Evolutionary conservation across 1,140 invertebrate genomes (phyloP), one percentile per base, ranked within the genome.

Genomic region (Drosophila persimilis): DNA sequence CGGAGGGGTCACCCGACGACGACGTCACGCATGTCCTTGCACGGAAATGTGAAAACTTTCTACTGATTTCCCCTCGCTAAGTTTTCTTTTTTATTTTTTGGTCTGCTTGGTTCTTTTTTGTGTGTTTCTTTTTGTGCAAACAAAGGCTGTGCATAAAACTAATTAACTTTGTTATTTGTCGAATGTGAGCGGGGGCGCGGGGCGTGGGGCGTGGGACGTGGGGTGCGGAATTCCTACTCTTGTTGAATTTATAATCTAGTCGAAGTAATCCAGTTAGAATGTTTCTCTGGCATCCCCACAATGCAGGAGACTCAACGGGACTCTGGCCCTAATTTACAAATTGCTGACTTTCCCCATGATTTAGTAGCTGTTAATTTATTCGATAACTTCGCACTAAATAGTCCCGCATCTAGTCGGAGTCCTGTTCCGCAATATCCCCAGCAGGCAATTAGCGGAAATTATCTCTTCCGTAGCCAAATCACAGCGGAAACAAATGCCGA

Each of bases 1-100:
- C 62, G 48, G 66, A 70, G 72, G 71, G 71, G 71, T 73, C 71
- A 74, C 71, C 70, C 61, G 29, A 66, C 56, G 35, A 79, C 76
- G 35, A 79, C 76, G 76, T 81, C 78, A 81, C 78, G 78, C 78
- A 81, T 81, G 78, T 81, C 78, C 78, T 81, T 81, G 78, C 73
- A 73, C 69, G 75, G 58, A 77, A 73, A 80, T 76, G 56, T 69
- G 72, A 81, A 80, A 80, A 60, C 56, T 81, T 77, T 72, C 64
- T 59, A 57, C 57, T 73, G 64, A 75, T 75, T 66, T 56, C 69
- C 51, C 72, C 50, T 46, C 54, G 26, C 56, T 55, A 29, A 48
- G 52, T 50, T 58, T 62, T 67, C 66, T 24, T 55, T 45, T 17
- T 51, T 57, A 41, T 45, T 57, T 35, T 13, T 26, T 31, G 20